These are phyloP conservation scores for Papilio aristodemus DNA, from an alignment of 1,140 invertebrate genomes.

Conservation along the genomic window DNA sequence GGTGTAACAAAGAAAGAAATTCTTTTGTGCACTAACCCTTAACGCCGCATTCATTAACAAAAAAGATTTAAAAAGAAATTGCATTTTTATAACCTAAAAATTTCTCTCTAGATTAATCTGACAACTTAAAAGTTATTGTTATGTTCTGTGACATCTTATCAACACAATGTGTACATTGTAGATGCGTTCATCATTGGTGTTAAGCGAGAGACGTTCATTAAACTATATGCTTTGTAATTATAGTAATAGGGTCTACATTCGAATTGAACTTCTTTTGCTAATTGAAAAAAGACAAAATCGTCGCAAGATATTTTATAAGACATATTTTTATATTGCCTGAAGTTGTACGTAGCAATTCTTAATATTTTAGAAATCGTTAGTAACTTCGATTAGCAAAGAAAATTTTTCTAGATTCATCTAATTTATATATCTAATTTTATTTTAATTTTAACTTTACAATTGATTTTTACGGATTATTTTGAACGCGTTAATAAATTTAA, in stretches of 20 bases:
- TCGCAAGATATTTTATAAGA: not conserved
- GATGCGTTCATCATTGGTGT: not conserved
- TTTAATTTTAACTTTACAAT: too few relatives aligned
- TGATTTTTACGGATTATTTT: too few relatives aligned
- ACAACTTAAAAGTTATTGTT: not conserved
- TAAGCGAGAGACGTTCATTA: not conserved
- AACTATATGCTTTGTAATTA: not conserved
- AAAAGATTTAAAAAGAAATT: not conserved
- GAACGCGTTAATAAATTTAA: too few relatives aligned
- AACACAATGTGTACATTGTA: not conserved
- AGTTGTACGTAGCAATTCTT: not conserved
- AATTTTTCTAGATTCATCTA: not conserved
- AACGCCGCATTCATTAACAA: not conserved
- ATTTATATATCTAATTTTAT: too few relatives aligned
- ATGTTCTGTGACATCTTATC: not conserved
- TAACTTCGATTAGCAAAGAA: not conserved
- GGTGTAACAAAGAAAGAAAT: constrained; percentile 20
- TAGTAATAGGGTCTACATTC: not conserved
- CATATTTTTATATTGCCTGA: not conserved
- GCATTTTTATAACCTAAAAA: not conserved
- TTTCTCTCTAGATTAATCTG: not conserved
- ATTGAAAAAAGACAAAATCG: not conserved
- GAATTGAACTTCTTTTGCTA: not conserved
- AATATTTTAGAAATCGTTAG: not conserved
- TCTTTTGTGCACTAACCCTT: constrained; percentile 3